These are phyloP conservation scores for Osmerus eperlanus DNA, from an alignment of 2,113 vertebrate species.

Conservation along the genomic window DNA sequence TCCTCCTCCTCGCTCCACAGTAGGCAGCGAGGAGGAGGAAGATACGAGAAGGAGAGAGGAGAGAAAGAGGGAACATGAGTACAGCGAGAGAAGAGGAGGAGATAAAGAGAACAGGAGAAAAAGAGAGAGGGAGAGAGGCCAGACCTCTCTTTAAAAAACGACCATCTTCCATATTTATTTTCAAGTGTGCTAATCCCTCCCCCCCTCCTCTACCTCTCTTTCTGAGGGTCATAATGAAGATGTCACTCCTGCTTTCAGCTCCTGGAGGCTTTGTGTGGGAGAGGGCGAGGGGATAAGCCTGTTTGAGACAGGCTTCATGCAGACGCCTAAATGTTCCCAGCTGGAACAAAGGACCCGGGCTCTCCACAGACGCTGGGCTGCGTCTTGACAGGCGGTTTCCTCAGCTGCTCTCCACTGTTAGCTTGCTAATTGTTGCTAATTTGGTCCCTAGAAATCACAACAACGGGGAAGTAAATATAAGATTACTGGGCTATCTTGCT, in stretches of 20 bases:
- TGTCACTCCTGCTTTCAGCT: slow-evolving; percentile 58
- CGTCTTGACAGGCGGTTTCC: slow-evolving; percentile 33
- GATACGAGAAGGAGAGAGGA: not conserved
- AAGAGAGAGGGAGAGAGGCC: not conserved
- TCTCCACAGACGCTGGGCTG: slow-evolving; percentile 45
- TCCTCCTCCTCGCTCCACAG: no score
- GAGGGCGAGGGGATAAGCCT: slow-evolving; percentile 65
- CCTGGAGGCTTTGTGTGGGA: slow-evolving; percentile 68
- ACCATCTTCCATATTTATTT: slow-evolving; percentile 34
- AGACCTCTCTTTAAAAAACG: not conserved
- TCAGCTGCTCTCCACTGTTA: slow-evolving; percentile 35
- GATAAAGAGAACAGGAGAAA: not conserved
- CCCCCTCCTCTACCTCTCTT: slow-evolving; percentile 35
- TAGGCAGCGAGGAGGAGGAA: no score
- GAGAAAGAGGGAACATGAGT: not conserved
- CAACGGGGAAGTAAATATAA: no score
- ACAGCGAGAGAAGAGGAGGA: not conserved
- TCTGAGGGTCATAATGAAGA: slow-evolving; percentile 68
- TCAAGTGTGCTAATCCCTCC: slow-evolving; percentile 47
- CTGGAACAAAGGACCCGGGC: slow-evolving; percentile 67
- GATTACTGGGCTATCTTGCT: no score
- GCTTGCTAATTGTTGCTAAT: no score
- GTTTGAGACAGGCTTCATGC: slow-evolving; percentile 71
- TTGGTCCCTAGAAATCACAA: no score
- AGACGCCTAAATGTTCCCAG: slow-evolving; percentile 69